A percentile compares a stretch with the other conserved stretches of the same genome.
These are phyloP conservation scores for Myotis lucifugus DNA, from an alignment of 2,113 vertebrate genomes.

Conservation along the genomic window DNA sequence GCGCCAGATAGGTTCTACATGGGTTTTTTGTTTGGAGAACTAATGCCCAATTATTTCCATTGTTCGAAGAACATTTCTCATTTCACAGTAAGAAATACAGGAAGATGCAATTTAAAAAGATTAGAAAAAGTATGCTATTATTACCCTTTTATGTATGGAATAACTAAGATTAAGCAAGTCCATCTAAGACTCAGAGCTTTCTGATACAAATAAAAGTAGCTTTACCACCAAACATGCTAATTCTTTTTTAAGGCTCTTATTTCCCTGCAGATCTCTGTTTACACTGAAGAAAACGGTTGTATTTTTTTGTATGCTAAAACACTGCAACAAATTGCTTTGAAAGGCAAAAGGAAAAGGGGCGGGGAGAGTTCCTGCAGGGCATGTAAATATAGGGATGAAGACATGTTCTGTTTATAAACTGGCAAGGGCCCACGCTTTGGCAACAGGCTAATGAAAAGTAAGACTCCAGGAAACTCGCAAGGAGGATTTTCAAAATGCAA, in stretches of 20 bases:
- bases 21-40: neutral
- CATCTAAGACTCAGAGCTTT: conserved; percentile 32
- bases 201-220: conserved; percentile 48
- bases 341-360: conserved; percentile 66
- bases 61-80: conserved; percentile 47
- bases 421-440: conserved; percentile 74
- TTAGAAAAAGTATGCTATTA: conserved; percentile 57
- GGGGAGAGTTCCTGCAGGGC: conserved; percentile 75
- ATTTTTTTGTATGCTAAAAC: conserved; percentile 76
- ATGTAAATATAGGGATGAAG: conserved; percentile 78
- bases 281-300: conserved; percentile 80
- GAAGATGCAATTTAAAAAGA: conserved; percentile 21
- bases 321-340: conserved; percentile 82
- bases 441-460: conserved; percentile 72
- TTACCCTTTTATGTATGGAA: conserved; percentile 12
- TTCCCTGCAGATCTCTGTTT: conserved; percentile 85
- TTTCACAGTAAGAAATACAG: neutral
- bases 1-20: neutral
- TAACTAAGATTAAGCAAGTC: conserved; percentile 11
- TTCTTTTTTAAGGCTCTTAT: conserved; percentile 82
- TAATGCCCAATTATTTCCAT: conserved; percentile 15
- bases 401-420: conserved; percentile 69
- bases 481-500: conserved; percentile 78
- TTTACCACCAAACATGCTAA: conserved; percentile 72
- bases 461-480: conserved; percentile 73